Conservation (phyloP, 2,113 vertebrate genomes). For the Ceyx cyanopectus region DNA sequence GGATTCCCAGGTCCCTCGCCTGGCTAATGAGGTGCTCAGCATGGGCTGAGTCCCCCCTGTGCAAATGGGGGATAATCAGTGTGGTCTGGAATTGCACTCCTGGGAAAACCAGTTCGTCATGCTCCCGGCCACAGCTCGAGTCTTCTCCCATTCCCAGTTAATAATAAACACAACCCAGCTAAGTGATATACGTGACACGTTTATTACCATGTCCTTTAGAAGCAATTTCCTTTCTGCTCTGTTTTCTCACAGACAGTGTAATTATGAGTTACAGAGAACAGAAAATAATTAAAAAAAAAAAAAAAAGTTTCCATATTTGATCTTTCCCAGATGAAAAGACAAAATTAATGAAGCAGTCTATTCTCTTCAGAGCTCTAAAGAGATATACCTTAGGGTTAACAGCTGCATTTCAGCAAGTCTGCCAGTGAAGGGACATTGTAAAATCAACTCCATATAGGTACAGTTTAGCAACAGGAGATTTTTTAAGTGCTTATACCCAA, state of each 20-base stretch:
- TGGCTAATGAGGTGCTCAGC: background rate
- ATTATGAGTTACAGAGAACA: conserved; percentile 46
- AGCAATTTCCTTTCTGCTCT: conserved; percentile 66
- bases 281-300: background rate
- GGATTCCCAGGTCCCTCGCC: background rate
- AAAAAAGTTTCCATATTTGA: conserved; percentile 51
- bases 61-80: background rate
- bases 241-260: conserved; percentile 60
- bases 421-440: background rate
- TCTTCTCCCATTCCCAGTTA: conserved; percentile 18
- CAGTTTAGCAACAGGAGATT: background rate
- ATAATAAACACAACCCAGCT: conserved; percentile 46
- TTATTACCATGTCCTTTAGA: conserved; percentile 62
- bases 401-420: conserved; percentile 55
- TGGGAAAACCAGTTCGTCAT: background rate
- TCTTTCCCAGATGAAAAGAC: conserved; percentile 58
- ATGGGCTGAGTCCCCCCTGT: background rate
- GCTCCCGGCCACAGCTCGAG: fast-evolving
- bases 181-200: conserved; percentile 39
- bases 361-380: conserved; percentile 29
- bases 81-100: background rate
- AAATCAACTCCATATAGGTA: background rate
- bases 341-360: conserved; percentile 43
- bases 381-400: conserved; percentile 33
- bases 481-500: background rate